These are phyloP conservation scores for Anguilla japonica DNA, from an alignment of 2,113 vertebrate genomes.

Conservation along the genomic window DNA sequence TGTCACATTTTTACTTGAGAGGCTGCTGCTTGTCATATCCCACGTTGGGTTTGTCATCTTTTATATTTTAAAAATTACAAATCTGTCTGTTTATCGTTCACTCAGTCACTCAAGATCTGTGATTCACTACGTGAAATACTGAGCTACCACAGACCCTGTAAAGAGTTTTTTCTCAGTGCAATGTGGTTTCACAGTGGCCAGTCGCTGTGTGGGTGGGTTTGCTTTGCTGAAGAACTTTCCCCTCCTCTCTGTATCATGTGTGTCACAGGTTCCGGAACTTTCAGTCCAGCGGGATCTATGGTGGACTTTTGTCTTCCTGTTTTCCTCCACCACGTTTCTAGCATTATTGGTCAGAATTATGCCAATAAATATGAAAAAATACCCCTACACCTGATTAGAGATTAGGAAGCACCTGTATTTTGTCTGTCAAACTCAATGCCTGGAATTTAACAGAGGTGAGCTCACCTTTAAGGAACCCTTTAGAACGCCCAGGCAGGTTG, in stretches of 20 bases:
- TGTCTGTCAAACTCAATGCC: too few relatives aligned
- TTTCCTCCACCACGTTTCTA: neutral
- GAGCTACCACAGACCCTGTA: neutral
- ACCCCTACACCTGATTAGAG: too few relatives aligned
- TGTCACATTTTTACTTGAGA: too few relatives aligned
- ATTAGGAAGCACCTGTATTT: too few relatives aligned
- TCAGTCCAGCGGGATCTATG: neutral
- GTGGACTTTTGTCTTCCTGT: neutral
- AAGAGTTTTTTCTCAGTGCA: neutral
- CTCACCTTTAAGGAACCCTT: too few relatives aligned
- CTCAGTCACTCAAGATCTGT: neutral
- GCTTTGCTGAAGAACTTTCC: neutral
- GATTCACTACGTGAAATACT: neutral
- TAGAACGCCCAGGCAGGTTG: neutral
- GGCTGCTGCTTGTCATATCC: too few relatives aligned
- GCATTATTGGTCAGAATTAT: neutral
- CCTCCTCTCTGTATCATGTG: neutral
- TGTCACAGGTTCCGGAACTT: neutral
- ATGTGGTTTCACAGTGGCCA: too few relatives aligned
- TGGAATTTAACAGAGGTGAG: too few relatives aligned
- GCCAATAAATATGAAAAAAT: too few relatives aligned
- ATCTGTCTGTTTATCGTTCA: neutral
- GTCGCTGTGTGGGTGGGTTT: neutral
- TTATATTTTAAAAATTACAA: slow-evolving; percentile 1
- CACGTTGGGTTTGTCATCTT: slow-evolving; percentile 4